Conservation (phyloP, 1,140 invertebrate species). For the Drosophila carrolli region DNA sequence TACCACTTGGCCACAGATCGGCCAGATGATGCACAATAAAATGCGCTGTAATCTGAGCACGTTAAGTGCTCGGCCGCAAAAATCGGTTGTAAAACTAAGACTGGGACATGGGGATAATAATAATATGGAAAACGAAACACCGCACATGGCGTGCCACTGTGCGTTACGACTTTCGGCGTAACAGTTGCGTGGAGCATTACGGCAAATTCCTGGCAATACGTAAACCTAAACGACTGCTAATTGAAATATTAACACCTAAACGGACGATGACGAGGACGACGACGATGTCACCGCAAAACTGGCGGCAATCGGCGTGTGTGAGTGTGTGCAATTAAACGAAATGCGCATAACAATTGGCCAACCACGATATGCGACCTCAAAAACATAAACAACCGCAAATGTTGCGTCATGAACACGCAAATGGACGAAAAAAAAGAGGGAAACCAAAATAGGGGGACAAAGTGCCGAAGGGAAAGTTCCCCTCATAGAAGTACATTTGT, state of each 20-base stretch:
- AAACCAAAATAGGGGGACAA: constrained; percentile 2
- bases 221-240: constrained; percentile 74
- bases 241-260: constrained; percentile 78
- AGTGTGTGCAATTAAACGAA: constrained; percentile 73
- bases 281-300: constrained; percentile 45
- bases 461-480: constrained; percentile 13
- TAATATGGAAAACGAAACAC: not conserved
- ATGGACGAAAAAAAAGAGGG: constrained; percentile 22
- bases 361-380: constrained; percentile 78
- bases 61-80: constrained; percentile 25
- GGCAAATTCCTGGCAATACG: constrained; percentile 49
- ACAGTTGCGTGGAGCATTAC: constrained; percentile 73
- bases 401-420: constrained; percentile 78
- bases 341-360: constrained; percentile 76
- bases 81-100: constrained; percentile 53
- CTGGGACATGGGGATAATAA: too few relatives aligned
- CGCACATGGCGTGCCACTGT: constrained; percentile 5
- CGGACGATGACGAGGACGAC: constrained; percentile 30
- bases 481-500: constrained; percentile 22
- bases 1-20: constrained; percentile 14
- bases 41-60: constrained; percentile 18
- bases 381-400: constrained; percentile 79
- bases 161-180: constrained; percentile 50
- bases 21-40: constrained; percentile 7
- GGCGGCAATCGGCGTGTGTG: constrained; percentile 16